These are phyloP conservation scores for Merops nubicus DNA, from an alignment of 2,113 vertebrate species.

Conservation along the genomic window DNA sequence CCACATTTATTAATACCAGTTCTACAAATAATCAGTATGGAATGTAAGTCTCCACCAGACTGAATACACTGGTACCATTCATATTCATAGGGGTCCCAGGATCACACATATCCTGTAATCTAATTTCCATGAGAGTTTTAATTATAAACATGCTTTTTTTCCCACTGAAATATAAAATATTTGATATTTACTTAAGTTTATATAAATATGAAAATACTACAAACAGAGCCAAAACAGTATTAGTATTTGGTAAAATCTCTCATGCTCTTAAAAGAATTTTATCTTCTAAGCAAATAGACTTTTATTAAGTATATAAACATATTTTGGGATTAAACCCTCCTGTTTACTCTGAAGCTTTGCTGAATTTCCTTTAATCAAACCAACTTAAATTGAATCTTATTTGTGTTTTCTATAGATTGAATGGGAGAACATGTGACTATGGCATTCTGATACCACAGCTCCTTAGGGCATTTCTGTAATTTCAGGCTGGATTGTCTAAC, in stretches of 20 bases:
- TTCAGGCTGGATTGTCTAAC: not conserved
- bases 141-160: not conserved
- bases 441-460: not conserved
- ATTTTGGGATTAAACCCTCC: not conserved
- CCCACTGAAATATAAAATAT: not conserved
- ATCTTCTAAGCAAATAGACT: not conserved
- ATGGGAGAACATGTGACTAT: not conserved
- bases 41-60: not conserved
- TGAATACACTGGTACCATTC: slow-evolving; percentile 5
- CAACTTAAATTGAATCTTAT: not conserved
- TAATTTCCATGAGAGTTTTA: not conserved
- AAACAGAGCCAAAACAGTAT: not conserved
- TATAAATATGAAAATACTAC: not conserved
- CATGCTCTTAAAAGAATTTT: not conserved
- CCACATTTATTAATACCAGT: slow-evolving; percentile 35
- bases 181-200: not conserved
- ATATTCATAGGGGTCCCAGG: not conserved
- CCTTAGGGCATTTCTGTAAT: not conserved
- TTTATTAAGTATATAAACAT: not conserved
- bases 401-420: not conserved
- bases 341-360: slow-evolving; percentile 4
- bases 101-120: not conserved
- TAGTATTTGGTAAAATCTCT: not conserved
- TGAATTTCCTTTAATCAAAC: slow-evolving; percentile 34
- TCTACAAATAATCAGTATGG: slow-evolving; percentile 30